Conservation (phyloP, 2,113 vertebrate species). For the Limnothrissa miodon region DNA sequence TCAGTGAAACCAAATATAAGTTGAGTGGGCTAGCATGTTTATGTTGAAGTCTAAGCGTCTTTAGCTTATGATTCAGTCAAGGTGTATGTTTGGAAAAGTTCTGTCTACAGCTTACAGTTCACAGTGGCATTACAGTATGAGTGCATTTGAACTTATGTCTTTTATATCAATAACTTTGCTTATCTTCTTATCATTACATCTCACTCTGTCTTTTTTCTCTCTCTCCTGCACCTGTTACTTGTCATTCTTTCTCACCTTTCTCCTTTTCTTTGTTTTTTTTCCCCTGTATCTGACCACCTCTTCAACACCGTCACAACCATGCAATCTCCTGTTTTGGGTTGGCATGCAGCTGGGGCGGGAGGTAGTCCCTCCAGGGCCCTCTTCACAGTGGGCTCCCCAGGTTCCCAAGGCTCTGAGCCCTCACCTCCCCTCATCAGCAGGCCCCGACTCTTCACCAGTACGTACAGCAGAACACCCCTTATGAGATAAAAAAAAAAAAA, state of each 20-base stretch:
- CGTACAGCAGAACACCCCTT: neutral
- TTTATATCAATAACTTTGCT: too few relatives aligned
- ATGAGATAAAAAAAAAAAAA: too few relatives aligned
- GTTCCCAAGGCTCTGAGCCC: constrained; percentile 68
- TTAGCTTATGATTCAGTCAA: neutral
- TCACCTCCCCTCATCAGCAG: neutral
- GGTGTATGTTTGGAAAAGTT: neutral
- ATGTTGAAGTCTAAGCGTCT: neutral
- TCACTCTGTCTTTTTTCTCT: neutral
- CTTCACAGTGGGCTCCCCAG: constrained; percentile 91
- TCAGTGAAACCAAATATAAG: neutral
- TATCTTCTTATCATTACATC: too few relatives aligned
- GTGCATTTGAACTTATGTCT: too few relatives aligned
- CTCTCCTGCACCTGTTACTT: neutral
- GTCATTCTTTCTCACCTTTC: neutral
- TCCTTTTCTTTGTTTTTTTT: neutral
- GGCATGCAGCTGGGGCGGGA: constrained; percentile 69
- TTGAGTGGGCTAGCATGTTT: neutral
- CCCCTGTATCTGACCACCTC: constrained; percentile 6
- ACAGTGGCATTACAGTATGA: too few relatives aligned
- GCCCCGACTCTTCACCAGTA: neutral
- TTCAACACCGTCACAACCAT: neutral
- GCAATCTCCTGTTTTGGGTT: constrained; percentile 1
- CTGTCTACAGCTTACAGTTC: neutral
- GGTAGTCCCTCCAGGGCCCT: constrained; percentile 85